These are phyloP conservation scores for Luehdorfia chinensis DNA, from an alignment of 1,140 invertebrate genomes.

Conservation along the genomic window DNA sequence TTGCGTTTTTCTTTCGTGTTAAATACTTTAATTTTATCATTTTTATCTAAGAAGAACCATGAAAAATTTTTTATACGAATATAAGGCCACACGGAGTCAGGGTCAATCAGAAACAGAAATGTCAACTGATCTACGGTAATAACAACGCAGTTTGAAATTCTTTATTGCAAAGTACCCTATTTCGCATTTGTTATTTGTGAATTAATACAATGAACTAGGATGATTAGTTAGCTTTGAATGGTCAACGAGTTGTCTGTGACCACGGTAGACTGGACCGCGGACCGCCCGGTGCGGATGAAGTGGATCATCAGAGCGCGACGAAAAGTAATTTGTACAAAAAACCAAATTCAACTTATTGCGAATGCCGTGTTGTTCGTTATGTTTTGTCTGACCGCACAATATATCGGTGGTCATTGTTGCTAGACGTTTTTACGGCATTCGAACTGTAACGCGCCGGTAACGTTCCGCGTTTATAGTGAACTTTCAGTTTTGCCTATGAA, in stretches of 20 bases:
- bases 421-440: conserved; percentile 62
- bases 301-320: conserved; percentile 71
- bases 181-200: conserved; percentile 13
- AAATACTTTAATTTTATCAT: background rate
- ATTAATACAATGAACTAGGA: conserved; percentile 17
- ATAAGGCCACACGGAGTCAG: conserved; percentile 43
- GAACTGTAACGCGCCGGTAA: conserved; percentile 63
- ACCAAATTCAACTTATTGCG: conserved; percentile 73
- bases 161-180: conserved; percentile 26
- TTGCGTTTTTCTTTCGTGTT: background rate
- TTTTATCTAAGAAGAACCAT: conserved; percentile 25
- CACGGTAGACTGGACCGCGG: conserved; percentile 40
- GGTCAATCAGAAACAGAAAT: conserved; percentile 39
- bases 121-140: conserved; percentile 42
- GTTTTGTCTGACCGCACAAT: conserved; percentile 76
- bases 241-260: conserved; percentile 33
- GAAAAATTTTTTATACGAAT: conserved; percentile 68
- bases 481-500: conserved; percentile 31
- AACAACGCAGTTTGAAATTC: conserved; percentile 19
- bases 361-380: conserved; percentile 70
- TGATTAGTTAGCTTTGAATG: conserved; percentile 24
- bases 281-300: conserved; percentile 60
- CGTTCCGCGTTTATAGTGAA: conserved; percentile 50
- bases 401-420: conserved; percentile 70
- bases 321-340: conserved; percentile 77